Percentiles rank a stretch among this genome's conserved stretches.
Conservation (phyloP, 2,888 invertebrate species). For the Hololepta plana region DNA sequence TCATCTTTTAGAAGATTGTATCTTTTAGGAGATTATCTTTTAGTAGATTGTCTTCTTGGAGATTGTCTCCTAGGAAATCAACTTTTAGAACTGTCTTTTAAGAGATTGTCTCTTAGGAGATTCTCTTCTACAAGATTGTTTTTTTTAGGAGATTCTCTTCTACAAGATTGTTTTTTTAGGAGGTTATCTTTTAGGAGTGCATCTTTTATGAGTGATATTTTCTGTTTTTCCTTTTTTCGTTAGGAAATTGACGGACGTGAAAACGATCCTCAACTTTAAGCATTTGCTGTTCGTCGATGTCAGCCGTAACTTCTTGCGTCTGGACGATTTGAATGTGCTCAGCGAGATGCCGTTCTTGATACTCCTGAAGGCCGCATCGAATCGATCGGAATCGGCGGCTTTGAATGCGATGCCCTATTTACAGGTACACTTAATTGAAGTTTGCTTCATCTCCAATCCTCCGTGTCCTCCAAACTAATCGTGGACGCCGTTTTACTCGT, state of each 20-base stretch:
- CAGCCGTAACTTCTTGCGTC: constrained; percentile 32
- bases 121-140: too few species aligned
- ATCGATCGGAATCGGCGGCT: constrained; percentile 29
- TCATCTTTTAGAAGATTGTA: too few species aligned
- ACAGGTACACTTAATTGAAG: constrained; percentile 26
- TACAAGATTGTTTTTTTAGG: too few species aligned
- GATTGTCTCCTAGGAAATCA: too few species aligned
- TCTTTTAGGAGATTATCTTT: too few species aligned
- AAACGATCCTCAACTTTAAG: constrained; percentile 30
- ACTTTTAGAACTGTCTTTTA: too few species aligned
- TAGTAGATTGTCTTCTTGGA: too few species aligned
- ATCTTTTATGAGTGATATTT: too few species aligned
- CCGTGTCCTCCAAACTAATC: background rate
- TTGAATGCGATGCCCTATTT: constrained; percentile 35
- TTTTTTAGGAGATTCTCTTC: too few species aligned
- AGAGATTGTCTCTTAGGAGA: too few species aligned
- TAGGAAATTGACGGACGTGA: constrained; percentile 33
- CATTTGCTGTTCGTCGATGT: constrained; percentile 39
- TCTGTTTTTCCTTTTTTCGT: background rate
- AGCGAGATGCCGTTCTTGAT: constrained; percentile 34
- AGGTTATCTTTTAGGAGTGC: too few species aligned
- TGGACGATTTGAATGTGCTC: constrained; percentile 30
- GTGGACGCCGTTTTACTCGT: background rate
- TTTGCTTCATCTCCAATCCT: background rate
- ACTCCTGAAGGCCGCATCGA: constrained; percentile 37